Percentiles rank a stretch among this genome's conserved stretches.
phyloP scores from a whole-genome alignment of 2,888 invertebrate genomes.

The Conchocele bisecta region DNA sequence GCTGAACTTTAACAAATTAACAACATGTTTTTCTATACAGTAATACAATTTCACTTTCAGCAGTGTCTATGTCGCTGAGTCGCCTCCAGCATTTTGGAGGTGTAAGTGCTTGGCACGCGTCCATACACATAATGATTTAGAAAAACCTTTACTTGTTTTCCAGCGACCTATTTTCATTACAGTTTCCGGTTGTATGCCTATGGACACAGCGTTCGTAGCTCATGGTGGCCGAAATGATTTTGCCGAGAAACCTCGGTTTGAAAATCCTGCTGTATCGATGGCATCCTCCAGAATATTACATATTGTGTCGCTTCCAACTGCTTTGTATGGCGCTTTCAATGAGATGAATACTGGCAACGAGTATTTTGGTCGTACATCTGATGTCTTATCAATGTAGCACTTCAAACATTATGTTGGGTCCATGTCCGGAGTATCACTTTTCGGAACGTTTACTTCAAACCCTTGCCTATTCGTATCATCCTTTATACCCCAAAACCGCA shows the following conservation, averaged over 20 bases:
- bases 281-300: conserved; percentile 14
- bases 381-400: conserved; percentile 9
- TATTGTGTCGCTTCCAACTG: conserved; percentile 8
- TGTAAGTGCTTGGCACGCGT: too few relatives aligned
- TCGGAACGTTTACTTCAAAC: conserved; percentile 15
- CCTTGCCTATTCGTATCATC: conserved; percentile 23
- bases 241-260: conserved; percentile 1
- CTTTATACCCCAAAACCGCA: conserved; percentile 30
- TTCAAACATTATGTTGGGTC: conserved; percentile 12
- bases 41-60: too few relatives aligned
- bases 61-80: too few relatives aligned
- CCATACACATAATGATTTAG: conserved; percentile 21
- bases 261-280: not conserved
- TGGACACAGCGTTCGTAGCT: conserved; percentile 1
- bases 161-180: conserved; percentile 17
- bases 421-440: not conserved
- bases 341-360: conserved; percentile 3
- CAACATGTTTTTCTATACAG: too few relatives aligned
- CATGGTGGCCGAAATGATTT: conserved; percentile 17
- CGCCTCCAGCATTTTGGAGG: too few relatives aligned
- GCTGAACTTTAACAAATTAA: too few relatives aligned
- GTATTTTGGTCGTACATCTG: conserved; percentile 4
- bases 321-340: conserved; percentile 10
- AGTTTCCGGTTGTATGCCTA: conserved; percentile 5
- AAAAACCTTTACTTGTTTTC: conserved; percentile 16